These are phyloP conservation scores for Sminthurinus signatus DNA, from an alignment of 1,140 invertebrate genomes.

Conservation along the genomic window DNA sequence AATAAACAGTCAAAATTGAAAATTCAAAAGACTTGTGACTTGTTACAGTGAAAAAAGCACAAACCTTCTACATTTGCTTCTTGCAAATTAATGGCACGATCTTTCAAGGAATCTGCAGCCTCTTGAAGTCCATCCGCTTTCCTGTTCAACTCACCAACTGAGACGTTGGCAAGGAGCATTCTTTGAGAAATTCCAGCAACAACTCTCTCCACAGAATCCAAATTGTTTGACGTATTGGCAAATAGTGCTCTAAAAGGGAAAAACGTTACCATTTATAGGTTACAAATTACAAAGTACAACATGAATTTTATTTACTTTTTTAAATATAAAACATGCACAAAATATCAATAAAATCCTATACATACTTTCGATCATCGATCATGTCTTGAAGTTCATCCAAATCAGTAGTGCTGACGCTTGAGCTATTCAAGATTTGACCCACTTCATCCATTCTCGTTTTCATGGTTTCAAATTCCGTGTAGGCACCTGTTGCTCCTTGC, in stretches of 20 bases:
- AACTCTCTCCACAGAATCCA: constrained; percentile 56
- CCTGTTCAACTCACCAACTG: constrained; percentile 64
- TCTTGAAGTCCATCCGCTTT: constrained; percentile 65
- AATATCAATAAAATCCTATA: too few species aligned
- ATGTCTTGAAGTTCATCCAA: constrained; percentile 58
- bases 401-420: constrained; percentile 64
- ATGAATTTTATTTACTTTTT: too few species aligned
- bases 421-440: constrained; percentile 64
- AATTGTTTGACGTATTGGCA: constrained; percentile 48
- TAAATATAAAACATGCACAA: too few species aligned
- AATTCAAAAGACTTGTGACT: too few species aligned
- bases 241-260: constrained; percentile 49
- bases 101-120: constrained; percentile 65
- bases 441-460: constrained; percentile 75
- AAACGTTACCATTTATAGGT: too few species aligned
- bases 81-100: constrained; percentile 82
- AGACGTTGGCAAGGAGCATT: constrained; percentile 68
- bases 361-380: constrained; percentile 54
- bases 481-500: constrained; percentile 87
- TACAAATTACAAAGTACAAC: too few species aligned
- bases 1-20: too few species aligned
- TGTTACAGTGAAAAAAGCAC: too few species aligned
- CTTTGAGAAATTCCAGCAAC: constrained; percentile 68
- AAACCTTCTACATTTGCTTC: constrained; percentile 90
- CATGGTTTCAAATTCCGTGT: constrained; percentile 89